Evolutionary conservation across 2,797 vertebrate genomes (phyloP).

Genomic region (Channallabes apus): DNA sequence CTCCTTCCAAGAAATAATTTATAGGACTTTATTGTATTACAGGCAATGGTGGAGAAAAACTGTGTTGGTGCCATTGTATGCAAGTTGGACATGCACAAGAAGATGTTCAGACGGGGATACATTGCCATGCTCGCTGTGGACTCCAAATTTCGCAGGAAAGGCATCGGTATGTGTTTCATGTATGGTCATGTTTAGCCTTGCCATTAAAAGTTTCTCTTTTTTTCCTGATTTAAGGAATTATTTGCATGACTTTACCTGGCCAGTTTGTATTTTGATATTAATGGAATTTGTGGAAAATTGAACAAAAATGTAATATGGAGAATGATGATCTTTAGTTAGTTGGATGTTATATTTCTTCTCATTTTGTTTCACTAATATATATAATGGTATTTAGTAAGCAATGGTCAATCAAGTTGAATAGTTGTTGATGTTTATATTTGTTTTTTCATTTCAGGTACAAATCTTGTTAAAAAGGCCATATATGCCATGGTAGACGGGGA

Average conservation of each 20-base stretch:
- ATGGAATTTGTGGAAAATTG: background rate
- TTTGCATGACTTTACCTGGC: slow-evolving; percentile 7
- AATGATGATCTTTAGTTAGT: background rate
- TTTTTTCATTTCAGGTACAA: slow-evolving; percentile 88
- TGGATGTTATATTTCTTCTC: too few relatives aligned
- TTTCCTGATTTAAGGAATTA: background rate
- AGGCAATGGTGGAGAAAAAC: slow-evolving; percentile 99
- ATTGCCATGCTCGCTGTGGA: slow-evolving; percentile 99
- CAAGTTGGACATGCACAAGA: slow-evolving; percentile 99
- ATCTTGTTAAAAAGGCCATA: slow-evolving; percentile 99
- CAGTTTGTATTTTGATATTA: slow-evolving; percentile 13
- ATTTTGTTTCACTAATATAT: background rate
- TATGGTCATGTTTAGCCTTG: background rate
- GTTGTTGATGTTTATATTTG: background rate
- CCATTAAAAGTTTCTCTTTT: background rate
- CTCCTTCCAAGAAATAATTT: background rate
- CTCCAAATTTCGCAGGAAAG: slow-evolving; percentile 99
- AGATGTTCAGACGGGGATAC: slow-evolving; percentile 99
- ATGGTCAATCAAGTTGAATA: background rate
- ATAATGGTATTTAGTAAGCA: background rate
- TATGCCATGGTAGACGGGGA: slow-evolving; percentile 99
- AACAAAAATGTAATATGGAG: background rate
- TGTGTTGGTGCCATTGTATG: slow-evolving; percentile 99
- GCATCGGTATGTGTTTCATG: slow-evolving; percentile 84
- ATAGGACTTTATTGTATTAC: slow-evolving; percentile 48